Conservation (phyloP, 2,888 invertebrate species). For the Nephrotoma flavescens region DNA sequence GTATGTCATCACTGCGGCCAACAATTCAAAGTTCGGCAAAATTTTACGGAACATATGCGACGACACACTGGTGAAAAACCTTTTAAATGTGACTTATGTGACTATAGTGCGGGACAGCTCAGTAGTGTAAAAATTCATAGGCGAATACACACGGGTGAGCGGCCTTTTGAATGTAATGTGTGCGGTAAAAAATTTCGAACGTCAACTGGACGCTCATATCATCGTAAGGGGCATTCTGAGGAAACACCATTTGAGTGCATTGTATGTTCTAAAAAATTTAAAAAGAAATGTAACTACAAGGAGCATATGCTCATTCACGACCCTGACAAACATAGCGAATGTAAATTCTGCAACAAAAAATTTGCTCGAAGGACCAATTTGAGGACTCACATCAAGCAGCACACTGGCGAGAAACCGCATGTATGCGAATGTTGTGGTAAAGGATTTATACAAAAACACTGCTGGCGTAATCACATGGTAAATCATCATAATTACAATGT, state of each 20-base stretch:
- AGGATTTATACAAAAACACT: not conserved
- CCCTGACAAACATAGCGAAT: not conserved
- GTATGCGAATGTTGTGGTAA: not conserved
- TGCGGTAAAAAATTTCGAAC: not conserved
- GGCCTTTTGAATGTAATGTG: not conserved
- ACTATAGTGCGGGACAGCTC: not conserved
- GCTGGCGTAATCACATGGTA: not conserved
- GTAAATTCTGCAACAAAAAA: not conserved
- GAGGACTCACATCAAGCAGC: not conserved
- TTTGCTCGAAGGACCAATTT: not conserved
- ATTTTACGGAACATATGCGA: not conserved
- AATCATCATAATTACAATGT: not conserved
- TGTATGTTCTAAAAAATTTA: not conserved
- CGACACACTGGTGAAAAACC: not conserved
- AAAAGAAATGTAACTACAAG: not conserved
- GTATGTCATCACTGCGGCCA: not conserved
- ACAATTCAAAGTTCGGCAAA: not conserved
- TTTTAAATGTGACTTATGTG: not conserved
- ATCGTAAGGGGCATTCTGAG: not conserved
- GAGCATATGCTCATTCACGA: not conserved
- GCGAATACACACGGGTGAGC: not conserved
- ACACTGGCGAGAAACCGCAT: not conserved
- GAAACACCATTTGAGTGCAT: not conserved
- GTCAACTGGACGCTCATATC: not conserved
- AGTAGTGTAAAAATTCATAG: not conserved